Percentiles rank a stretch among this genome's conserved stretches.
Conservation (phyloP, 2,888 invertebrate species). For the Archips xylosteana region DNA sequence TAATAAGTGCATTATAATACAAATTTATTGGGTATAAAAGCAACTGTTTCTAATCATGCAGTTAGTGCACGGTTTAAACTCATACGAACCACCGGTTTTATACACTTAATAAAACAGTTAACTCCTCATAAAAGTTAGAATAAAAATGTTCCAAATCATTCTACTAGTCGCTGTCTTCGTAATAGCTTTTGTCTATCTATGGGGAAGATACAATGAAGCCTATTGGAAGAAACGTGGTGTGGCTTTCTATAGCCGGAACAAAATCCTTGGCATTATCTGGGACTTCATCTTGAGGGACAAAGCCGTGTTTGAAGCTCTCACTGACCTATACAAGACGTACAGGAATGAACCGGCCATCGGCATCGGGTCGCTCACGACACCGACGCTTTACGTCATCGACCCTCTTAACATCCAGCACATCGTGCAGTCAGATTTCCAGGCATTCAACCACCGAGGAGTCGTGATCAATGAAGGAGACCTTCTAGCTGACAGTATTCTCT, state of each 20-base stretch:
- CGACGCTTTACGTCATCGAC: constrained; percentile 57
- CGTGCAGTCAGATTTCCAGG: constrained; percentile 57
- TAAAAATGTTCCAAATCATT: constrained; percentile 27
- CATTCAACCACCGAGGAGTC: constrained; percentile 61
- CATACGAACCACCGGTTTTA: no score
- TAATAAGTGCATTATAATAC: no score
- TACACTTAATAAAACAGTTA: no score
- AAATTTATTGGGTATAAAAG: no score
- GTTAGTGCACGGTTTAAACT: no score
- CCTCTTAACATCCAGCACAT: constrained; percentile 57
- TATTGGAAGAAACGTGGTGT: constrained; percentile 69
- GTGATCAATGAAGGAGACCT: constrained; percentile 54
- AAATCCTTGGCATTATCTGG: constrained; percentile 58
- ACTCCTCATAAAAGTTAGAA: neutral
- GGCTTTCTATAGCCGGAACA: constrained; percentile 54
- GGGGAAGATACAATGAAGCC: constrained; percentile 53
- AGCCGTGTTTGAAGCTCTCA: constrained; percentile 56
- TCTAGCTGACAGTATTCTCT: constrained; percentile 60
- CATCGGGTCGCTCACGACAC: constrained; percentile 45
- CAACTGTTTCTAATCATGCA: no score
- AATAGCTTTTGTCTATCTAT: constrained; percentile 12
- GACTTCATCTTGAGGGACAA: constrained; percentile 52
- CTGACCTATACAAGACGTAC: constrained; percentile 59
- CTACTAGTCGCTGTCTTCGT: constrained; percentile 2
- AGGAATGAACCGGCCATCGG: constrained; percentile 56